A percentile compares a stretch with the other conserved stretches of the same genome.
phyloP scores from a whole-genome alignment of 2,888 invertebrate species.

The Laothoe populi region DNA sequence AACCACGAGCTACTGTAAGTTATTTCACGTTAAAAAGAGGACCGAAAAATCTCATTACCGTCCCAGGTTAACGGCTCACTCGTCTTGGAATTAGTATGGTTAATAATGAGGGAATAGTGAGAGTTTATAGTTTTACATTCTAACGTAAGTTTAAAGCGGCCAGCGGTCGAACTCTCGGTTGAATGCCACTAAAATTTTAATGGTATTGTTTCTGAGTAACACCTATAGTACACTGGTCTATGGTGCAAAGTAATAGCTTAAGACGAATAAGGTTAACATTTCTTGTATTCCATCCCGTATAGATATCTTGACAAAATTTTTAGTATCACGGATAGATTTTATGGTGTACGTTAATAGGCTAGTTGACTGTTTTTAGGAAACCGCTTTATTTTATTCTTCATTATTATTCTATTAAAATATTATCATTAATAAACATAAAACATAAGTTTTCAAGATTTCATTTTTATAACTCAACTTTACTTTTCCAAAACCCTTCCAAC shows the following conservation, averaged over 20 bases:
- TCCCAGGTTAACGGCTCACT: constrained; percentile 65
- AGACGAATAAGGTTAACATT: too few relatives aligned
- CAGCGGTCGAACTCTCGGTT: constrained; percentile 2
- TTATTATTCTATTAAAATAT: too few relatives aligned
- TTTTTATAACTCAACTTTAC: too few relatives aligned
- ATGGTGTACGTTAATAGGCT: too few relatives aligned
- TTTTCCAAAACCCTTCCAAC: too few relatives aligned
- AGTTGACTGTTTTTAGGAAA: too few relatives aligned
- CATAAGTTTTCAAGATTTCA: too few relatives aligned
- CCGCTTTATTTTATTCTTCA: too few relatives aligned
- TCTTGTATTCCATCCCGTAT: too few relatives aligned
- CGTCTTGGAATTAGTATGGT: constrained; percentile 60
- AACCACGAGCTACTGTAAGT: constrained; percentile 33
- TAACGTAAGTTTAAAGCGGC: constrained; percentile 31
- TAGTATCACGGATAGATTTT: too few relatives aligned
- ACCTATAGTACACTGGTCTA: neutral
- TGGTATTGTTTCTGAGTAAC: neutral
- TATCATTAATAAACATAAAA: too few relatives aligned
- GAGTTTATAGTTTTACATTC: constrained; percentile 54
- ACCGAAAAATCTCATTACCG: constrained; percentile 61
- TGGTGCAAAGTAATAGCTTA: neutral
- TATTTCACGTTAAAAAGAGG: constrained; percentile 37
- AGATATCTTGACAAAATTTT: too few relatives aligned
- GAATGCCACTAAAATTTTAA: constrained; percentile 4
- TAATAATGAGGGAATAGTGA: constrained; percentile 61